Evolutionary conservation across 2,113 vertebrate genomes (phyloP).

Genomic region (Elaphurus davidianus): DNA sequence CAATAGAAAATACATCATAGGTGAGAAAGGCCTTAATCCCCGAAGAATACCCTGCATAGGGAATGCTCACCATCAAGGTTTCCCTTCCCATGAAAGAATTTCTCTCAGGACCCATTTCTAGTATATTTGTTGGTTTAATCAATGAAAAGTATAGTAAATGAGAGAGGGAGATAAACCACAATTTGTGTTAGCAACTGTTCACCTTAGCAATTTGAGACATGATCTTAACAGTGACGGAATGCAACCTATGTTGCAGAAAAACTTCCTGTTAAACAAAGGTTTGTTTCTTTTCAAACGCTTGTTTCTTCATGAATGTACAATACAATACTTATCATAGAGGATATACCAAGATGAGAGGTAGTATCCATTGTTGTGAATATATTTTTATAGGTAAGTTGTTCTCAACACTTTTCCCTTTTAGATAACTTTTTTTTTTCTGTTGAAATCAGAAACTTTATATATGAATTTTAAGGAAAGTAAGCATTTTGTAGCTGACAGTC

Average conservation of each 20-base stretch:
- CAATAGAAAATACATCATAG: neutral
- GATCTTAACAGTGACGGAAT: neutral
- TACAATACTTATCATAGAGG: neutral
- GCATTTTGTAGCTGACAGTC: neutral
- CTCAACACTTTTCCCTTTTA: neutral
- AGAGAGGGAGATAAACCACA: neutral
- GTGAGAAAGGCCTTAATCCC: neutral
- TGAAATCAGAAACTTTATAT: neutral
- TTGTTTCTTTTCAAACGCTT: neutral
- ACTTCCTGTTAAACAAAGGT: neutral
- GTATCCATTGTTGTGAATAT: neutral
- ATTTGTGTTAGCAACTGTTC: neutral
- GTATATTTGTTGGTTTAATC: neutral
- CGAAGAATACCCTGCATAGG: neutral
- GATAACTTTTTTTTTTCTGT: neutral
- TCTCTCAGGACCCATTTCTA: conserved; percentile 1
- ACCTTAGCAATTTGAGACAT: neutral
- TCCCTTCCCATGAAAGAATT: neutral
- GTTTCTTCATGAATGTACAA: neutral
- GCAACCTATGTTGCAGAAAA: neutral
- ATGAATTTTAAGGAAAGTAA: neutral
- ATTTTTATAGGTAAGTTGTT: neutral
- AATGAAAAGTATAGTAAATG: neutral
- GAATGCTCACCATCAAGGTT: neutral
- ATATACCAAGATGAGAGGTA: neutral